Evolutionary conservation across 2,113 vertebrate species (phyloP).

Genomic region (Rhinichthys klamathensis): DNA sequence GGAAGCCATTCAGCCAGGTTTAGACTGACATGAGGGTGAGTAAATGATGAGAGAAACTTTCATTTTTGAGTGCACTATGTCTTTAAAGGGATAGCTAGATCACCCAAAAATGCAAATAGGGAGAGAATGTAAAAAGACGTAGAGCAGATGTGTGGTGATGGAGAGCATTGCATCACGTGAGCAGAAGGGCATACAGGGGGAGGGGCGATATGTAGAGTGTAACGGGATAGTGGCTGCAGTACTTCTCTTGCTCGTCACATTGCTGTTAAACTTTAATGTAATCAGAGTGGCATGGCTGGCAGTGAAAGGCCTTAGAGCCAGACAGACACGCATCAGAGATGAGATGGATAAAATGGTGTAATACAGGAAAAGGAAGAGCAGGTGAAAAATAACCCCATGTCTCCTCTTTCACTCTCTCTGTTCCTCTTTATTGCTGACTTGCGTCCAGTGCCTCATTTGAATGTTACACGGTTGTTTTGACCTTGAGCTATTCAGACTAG

Average conservation of each 20-base stretch:
- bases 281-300: constrained; percentile 12
- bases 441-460: background rate
- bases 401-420: constrained; percentile 35
- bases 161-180: background rate
- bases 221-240: constrained; percentile 10
- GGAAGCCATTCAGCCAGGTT: background rate
- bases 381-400: constrained; percentile 16
- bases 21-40: background rate
- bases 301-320: constrained; percentile 18
- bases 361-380: constrained; percentile 1
- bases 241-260: constrained; percentile 27
- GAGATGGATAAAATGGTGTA: constrained; percentile 6
- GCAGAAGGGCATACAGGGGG: background rate
- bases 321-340: constrained; percentile 4
- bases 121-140: background rate
- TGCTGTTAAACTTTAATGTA: constrained; percentile 47
- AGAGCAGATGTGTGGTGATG: background rate
- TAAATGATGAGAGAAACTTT: background rate
- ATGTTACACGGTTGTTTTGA: constrained; percentile 9
- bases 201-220: background rate
- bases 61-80: background rate
- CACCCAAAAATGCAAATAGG: background rate
- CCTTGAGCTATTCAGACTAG: background rate
- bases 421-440: constrained; percentile 21
- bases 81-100: background rate